phyloP scores from a whole-genome alignment of 2,888 invertebrate genomes.

The Hyalella azteca region DNA sequence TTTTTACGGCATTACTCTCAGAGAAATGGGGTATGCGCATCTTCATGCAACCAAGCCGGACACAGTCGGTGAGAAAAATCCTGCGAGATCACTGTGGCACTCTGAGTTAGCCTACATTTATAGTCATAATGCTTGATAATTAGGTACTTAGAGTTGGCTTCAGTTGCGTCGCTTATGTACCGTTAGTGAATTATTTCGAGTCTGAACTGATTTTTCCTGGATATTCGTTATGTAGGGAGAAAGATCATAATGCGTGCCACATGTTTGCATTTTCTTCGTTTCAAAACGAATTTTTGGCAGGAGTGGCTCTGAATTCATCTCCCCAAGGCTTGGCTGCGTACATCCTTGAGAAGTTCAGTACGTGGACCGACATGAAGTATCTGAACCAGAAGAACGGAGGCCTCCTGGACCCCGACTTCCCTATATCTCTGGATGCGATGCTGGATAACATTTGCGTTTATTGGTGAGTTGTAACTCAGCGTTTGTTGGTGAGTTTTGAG shows the following conservation, averaged over 20 bases:
- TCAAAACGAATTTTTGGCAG: too few species aligned
- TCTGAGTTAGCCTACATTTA: too few species aligned
- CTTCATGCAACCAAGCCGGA: constrained; percentile 88
- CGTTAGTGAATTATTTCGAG: too few species aligned
- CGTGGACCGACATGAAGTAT: constrained; percentile 71
- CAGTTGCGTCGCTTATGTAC: too few species aligned
- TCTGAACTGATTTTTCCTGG: too few species aligned
- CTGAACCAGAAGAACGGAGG: constrained; percentile 71
- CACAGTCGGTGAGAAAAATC: constrained; percentile 75
- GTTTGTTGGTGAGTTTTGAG: not conserved
- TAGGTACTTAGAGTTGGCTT: too few species aligned
- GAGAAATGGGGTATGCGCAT: constrained; percentile 70
- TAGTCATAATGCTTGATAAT: too few species aligned
- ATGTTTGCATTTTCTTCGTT: too few species aligned
- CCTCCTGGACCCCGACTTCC: constrained; percentile 66
- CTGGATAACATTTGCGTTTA: constrained; percentile 83
- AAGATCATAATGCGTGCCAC: too few species aligned
- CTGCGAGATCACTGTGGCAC: too few species aligned
- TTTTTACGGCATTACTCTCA: constrained; percentile 60
- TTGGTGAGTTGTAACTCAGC: constrained; percentile 67
- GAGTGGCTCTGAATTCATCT: constrained; percentile 74
- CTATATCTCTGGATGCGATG: constrained; percentile 73
- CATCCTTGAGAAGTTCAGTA: constrained; percentile 85
- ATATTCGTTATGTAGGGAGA: too few species aligned
- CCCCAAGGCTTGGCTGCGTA: constrained; percentile 88